Evolutionary conservation across 2,888 invertebrate genomes (phyloP), one percentile per base, ranked within the genome.

Genomic region (Eristalis arbustorum): DNA sequence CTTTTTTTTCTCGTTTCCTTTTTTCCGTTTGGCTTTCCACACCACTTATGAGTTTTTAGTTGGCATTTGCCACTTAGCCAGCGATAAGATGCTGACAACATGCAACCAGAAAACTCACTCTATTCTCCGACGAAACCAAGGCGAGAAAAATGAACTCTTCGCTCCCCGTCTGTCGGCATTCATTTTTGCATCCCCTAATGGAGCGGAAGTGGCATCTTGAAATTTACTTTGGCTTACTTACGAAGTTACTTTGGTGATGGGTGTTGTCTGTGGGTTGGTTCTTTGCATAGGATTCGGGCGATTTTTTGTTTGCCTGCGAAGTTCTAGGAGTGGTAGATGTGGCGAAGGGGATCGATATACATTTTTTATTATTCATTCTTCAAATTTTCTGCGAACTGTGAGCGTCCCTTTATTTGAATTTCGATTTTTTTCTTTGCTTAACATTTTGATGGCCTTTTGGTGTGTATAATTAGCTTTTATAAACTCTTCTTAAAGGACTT

Each of bases 161-260:
- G 4, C 25, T 8, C 3, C 8, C n/a, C 25, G 31, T 31, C 23
- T 13, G 59, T 59, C 28, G 14, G 31, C 31, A 68, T 73, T 31
- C 31, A 28, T 59, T 69, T 85, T 81, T 69, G 62, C 72, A 73
- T 77, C 84, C 49, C 72, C 49, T 74, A 78, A 85, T 81, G 69
- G 72, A 62, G 77, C 85, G 76, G 69, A 85, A 85, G 82, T 73
- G 69, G 81, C 69, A 62, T 85, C 77, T 82, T 85, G 59, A 74
- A 82, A 78, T 73, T 82, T 74, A 49, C 71, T 80, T 72, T 79
- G 66, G 75, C 71, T 76, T 75, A 72, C 80, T 77, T 69, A 77
- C n/a, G 14, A 69, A 85, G 64, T 62, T 59, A 64, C 42, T 62
- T 34, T 34, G 59, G 14, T 49, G 76, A 68, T 49, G 49, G 61